phyloP scores from a whole-genome alignment of 2,888 invertebrate species.

The Caenorhabditis sp. region DNA sequence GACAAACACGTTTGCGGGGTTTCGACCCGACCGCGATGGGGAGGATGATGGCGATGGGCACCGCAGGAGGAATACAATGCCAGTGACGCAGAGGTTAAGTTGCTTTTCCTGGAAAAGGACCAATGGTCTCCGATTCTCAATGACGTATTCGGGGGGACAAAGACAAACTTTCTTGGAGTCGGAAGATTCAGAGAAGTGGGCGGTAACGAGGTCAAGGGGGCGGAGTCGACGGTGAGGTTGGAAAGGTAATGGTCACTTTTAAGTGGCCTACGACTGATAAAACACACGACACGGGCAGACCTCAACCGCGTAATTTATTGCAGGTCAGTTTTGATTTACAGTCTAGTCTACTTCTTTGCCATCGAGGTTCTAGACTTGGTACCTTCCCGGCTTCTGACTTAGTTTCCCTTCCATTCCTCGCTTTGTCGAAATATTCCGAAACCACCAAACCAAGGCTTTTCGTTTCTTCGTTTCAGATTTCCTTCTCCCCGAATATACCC shows the following conservation, averaged over 20 bases:
- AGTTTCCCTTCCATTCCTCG: too few species aligned
- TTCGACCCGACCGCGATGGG: neutral
- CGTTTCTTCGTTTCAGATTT: conserved; percentile 6
- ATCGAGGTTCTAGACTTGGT: too few species aligned
- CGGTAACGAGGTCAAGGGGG: conserved; percentile 48
- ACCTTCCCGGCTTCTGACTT: too few species aligned
- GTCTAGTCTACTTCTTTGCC: neutral
- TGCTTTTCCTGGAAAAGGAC: conserved; percentile 36
- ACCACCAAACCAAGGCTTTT: neutral
- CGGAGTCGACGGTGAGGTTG: conserved; percentile 42
- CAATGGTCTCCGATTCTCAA: conserved; percentile 2
- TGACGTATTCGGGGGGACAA: conserved; percentile 33
- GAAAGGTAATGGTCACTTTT: conserved; percentile 58
- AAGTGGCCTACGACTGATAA: conserved; percentile 44
- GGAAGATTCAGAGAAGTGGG: conserved; percentile 21
- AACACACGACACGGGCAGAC: conserved; percentile 40
- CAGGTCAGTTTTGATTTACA: conserved; percentile 2
- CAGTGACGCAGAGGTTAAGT: conserved; percentile 7
- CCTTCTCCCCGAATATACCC: conserved; percentile 38
- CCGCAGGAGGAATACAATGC: too few species aligned
- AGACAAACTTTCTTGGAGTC: conserved; percentile 7
- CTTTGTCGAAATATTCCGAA: neutral
- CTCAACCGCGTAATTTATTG: conserved; percentile 49
- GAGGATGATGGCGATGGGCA: too few species aligned
- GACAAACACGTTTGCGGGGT: conserved; percentile 48